Evolutionary conservation across 2,797 vertebrate species (phyloP).

Genomic region (Labroides dimidiatus): DNA sequence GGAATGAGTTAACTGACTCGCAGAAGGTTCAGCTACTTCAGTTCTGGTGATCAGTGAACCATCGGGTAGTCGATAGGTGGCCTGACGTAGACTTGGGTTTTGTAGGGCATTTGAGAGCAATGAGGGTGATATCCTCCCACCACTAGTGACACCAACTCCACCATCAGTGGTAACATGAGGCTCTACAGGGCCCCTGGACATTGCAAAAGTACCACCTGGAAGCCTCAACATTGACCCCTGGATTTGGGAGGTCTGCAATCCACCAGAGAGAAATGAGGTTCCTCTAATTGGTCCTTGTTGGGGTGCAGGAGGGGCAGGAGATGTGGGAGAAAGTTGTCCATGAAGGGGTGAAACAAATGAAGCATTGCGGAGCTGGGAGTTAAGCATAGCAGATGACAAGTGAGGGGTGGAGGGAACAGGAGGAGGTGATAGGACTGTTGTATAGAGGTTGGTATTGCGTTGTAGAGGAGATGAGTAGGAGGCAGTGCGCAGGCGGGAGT

Average conservation of each 20-base stretch:
- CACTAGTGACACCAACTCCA: slow-evolving; percentile 25
- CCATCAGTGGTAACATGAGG: slow-evolving; percentile 25
- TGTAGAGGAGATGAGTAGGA: slow-evolving; percentile 75
- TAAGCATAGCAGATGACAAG: slow-evolving; percentile 74
- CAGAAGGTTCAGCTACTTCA: slow-evolving; percentile 55
- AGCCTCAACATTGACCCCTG: slow-evolving; percentile 72
- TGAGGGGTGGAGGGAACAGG: slow-evolving; percentile 61
- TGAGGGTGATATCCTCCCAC: slow-evolving; percentile 55
- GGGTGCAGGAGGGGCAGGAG: slow-evolving; percentile 49
- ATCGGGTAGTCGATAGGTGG: slow-evolving; percentile 77
- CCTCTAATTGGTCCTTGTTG: slow-evolving; percentile 51
- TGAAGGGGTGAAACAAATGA: slow-evolving; percentile 77
- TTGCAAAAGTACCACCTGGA: slow-evolving; percentile 66
- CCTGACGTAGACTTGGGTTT: slow-evolving; percentile 72
- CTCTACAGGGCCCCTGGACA: slow-evolving; percentile 48
- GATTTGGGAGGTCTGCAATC: slow-evolving; percentile 66
- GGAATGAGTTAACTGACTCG: slow-evolving; percentile 39
- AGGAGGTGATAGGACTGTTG: slow-evolving; percentile 64
- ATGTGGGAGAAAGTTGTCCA: slow-evolving; percentile 63
- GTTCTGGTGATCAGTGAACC: slow-evolving; percentile 71
- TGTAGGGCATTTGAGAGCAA: slow-evolving; percentile 78
- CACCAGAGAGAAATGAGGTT: slow-evolving; percentile 61
- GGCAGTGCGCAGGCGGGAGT: slow-evolving; percentile 53
- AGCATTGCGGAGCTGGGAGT: slow-evolving; percentile 77
- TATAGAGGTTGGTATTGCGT: slow-evolving; percentile 74